Evolutionary conservation across 2,888 invertebrate genomes (phyloP).

Genomic region (Pammene fasciana): DNA sequence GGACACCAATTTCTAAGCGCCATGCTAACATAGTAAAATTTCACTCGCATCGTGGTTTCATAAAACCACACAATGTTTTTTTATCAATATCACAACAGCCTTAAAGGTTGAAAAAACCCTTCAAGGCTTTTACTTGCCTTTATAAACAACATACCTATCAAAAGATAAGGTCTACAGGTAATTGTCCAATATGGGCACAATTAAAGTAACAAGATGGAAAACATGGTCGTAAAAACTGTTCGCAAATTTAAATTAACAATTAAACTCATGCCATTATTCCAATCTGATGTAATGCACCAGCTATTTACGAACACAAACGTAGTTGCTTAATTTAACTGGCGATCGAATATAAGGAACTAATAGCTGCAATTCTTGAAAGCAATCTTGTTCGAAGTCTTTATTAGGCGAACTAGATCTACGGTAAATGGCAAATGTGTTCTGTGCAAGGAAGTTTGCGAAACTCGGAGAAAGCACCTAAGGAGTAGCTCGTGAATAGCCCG

Average conservation of each 20-base stretch:
- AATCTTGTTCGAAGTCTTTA: slow-evolving; percentile 63
- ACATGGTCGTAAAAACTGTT: slow-evolving; percentile 26
- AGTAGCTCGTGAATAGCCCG: slow-evolving; percentile 65
- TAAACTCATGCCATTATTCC: slow-evolving; percentile 16
- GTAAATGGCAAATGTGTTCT: slow-evolving; percentile 71
- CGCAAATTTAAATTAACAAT: slow-evolving; percentile 27
- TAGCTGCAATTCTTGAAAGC: slow-evolving; percentile 58
- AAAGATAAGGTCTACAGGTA: slow-evolving; percentile 24
- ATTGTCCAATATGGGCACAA: slow-evolving; percentile 26
- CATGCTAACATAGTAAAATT: too few species aligned
- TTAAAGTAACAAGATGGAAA: slow-evolving; percentile 27
- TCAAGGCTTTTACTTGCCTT: slow-evolving; percentile 13
- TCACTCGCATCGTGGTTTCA: too few species aligned
- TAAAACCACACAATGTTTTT: too few species aligned
- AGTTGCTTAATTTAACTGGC: slow-evolving; percentile 29
- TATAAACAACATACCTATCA: slow-evolving; percentile 25
- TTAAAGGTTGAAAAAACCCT: too few species aligned
- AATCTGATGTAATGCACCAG: slow-evolving; percentile 14
- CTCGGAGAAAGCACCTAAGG: slow-evolving; percentile 71
- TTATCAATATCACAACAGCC: too few species aligned
- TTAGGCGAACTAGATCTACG: slow-evolving; percentile 65
- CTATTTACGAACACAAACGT: slow-evolving; percentile 22
- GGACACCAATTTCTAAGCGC: too few species aligned
- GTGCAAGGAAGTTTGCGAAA: slow-evolving; percentile 72
- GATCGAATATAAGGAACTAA: slow-evolving; percentile 50